Evolutionary conservation across 2,797 vertebrate species (phyloP).

Genomic region (Melopsittacus undulatus): DNA sequence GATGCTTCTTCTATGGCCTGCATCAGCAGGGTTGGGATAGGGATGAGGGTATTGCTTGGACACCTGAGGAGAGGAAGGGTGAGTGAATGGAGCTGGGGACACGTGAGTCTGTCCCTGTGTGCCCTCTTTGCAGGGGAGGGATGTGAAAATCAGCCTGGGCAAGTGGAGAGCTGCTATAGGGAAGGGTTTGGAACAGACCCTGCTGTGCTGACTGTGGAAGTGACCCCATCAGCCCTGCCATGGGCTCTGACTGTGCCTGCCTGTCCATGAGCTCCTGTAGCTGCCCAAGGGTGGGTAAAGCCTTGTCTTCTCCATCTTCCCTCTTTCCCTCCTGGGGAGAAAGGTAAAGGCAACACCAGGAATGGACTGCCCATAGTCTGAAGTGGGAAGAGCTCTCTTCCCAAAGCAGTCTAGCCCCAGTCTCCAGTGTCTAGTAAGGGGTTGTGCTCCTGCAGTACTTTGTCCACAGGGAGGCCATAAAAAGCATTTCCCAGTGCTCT

Average conservation of each 20-base stretch:
- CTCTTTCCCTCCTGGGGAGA: background rate
- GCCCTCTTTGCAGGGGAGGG: background rate
- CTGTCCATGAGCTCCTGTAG: rapidly evolving
- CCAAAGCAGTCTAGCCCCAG: background rate
- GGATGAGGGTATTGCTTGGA: background rate
- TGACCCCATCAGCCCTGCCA: background rate
- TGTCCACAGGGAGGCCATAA: background rate
- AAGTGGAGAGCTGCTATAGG: background rate
- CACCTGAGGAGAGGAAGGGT: background rate
- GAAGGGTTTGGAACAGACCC: background rate
- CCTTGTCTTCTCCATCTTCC: background rate
- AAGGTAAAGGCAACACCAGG: background rate
- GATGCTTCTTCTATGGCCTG: background rate
- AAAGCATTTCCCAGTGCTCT: background rate
- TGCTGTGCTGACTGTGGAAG: rapidly evolving
- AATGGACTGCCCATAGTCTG: background rate
- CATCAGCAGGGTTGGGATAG: background rate
- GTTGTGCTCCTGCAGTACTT: background rate
- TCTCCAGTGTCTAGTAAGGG: background rate
- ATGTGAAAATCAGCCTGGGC: background rate
- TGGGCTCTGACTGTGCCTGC: background rate
- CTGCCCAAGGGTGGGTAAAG: rapidly evolving
- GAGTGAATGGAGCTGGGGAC: background rate
- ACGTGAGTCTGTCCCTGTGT: background rate
- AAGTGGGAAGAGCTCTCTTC: background rate